Conservation (phyloP, 1,140 invertebrate species). For the Phymastichus coffea region DNA sequence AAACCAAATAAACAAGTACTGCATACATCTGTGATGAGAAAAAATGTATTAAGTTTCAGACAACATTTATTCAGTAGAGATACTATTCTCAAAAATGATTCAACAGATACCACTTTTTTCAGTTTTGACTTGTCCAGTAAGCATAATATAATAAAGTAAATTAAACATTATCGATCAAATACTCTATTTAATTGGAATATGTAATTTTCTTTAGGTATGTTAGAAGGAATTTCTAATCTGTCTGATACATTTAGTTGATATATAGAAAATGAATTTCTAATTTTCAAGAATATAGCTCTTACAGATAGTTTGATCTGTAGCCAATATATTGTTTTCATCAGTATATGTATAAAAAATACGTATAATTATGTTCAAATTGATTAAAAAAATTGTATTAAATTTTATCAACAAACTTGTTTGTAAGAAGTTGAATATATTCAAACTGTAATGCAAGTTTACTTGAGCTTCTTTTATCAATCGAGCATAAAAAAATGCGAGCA, state of each 20-base stretch:
- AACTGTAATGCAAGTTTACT: no score
- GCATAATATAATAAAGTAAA: constrained; percentile 3
- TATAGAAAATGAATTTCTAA: no score
- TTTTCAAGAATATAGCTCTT: not conserved
- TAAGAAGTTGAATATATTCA: no score
- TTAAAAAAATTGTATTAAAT: no score
- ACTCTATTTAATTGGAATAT: constrained; percentile 5
- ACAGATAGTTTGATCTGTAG: no score
- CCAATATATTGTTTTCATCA: no score
- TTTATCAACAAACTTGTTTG: no score
- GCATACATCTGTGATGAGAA: no score
- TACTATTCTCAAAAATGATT: constrained; percentile 38
- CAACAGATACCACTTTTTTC: constrained; percentile 39
- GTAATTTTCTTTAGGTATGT: constrained; percentile 29
- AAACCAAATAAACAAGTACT: constrained; percentile 29
- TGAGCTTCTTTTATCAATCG: no score
- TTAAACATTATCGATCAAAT: not conserved
- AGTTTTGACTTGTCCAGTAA: constrained; percentile 50
- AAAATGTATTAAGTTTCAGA: constrained; percentile 44
- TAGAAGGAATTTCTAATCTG: constrained; percentile 34
- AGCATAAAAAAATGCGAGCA: no score
- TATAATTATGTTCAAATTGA: no score
- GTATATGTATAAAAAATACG: no score
- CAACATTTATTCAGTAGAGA: constrained; percentile 54
- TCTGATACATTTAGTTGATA: constrained; percentile 32